These are phyloP conservation scores for Homarus americanus DNA, from an alignment of 1,140 invertebrate species.

Conservation along the genomic window DNA sequence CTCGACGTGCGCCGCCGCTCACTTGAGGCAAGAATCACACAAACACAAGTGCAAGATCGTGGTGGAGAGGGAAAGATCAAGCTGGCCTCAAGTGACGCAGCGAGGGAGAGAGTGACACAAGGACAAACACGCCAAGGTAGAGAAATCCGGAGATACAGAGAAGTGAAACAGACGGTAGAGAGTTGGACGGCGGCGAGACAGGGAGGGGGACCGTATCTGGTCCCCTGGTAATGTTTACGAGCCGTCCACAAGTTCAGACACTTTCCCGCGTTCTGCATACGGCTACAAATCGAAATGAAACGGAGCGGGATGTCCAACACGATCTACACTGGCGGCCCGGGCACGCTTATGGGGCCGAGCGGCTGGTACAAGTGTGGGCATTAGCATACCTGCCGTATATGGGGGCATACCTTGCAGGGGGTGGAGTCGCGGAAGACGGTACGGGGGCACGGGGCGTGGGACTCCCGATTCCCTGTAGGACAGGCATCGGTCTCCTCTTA, in stretches of 20 bases:
- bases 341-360: slow-evolving; percentile 25
- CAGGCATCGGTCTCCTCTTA: background rate
- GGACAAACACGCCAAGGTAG: no score
- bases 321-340: slow-evolving; percentile 1
- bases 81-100: background rate
- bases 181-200: background rate
- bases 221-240: background rate
- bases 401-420: slow-evolving; percentile 30
- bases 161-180: background rate
- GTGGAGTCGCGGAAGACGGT: slow-evolving; percentile 10
- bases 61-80: background rate
- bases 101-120: background rate
- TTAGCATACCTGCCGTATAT: slow-evolving; percentile 58
- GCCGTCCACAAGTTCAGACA: background rate
- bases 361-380: slow-evolving; percentile 36
- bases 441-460: slow-evolving; percentile 26
- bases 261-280: background rate
- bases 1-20: background rate
- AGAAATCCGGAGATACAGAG: background rate
- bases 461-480: background rate
- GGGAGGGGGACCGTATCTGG: background rate
- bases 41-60: background rate
- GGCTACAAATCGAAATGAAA: slow-evolving; percentile 15
- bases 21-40: background rate
- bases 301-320: slow-evolving; percentile 1